Evolutionary conservation across 2,113 vertebrate genomes (phyloP), one percentile per base, ranked within the genome.

Genomic region (Morone saxatilis): DNA sequence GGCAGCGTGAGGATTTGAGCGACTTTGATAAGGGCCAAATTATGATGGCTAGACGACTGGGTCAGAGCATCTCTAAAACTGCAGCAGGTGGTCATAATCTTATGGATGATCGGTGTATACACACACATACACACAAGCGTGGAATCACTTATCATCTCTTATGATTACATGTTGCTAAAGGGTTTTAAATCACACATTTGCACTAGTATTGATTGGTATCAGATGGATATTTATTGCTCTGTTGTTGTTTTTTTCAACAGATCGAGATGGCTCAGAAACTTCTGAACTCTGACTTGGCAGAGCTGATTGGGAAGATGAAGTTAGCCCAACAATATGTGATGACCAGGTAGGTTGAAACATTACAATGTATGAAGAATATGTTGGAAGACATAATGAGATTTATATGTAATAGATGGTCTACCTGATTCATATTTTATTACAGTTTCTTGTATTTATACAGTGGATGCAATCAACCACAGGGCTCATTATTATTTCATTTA

Each of bases 241-340:
- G 10, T 31, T 31, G 31, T 31, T 31, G 6, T 76, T 78, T 78
- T 87, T 56, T 71, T 5, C 38, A 14, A 40, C 94, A 99, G 98
- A 97, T 99, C 0, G 98, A 99, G 93, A 99, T 99, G 98, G 98
- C 99, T 0, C 99, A 99, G 93, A 99, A 99, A 95, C 96, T 99
- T 85, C 85, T 99, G 86, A 99, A 99, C 94, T 99, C 99, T 0
- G 99, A 99, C 94, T 83, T 99, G 94, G 98, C 97, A 0, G 99
- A 99, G 91, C 95, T 99, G 87, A 99, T 99, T 76, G 97, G 94
- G 89, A 99, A 99, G 94, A 99, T 99, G 98, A 99, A 98, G 90
- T 93, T 99, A 95, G 98, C 98, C 0, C 98, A 99, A 95, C 99
- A 99, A 93, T 99, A 98, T 0, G 97, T 98, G 66, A 94, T 94